phyloP scores from a whole-genome alignment of 2,797 vertebrate species.

The Pyrrhura leucotis region DNA sequence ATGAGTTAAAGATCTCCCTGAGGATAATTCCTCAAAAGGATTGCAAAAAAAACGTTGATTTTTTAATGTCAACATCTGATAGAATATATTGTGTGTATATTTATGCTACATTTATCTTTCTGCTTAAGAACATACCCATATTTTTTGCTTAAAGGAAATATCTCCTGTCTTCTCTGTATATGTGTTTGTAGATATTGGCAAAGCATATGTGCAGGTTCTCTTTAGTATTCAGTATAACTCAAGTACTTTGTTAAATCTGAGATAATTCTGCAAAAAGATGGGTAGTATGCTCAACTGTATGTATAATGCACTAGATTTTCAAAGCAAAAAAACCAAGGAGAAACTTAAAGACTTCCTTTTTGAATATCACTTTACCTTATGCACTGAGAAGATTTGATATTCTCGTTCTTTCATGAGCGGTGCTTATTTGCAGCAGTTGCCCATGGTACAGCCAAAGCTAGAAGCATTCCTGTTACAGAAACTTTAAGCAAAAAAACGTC shows the following conservation, averaged over 20 bases:
- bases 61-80: not conserved
- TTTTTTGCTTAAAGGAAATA: not conserved
- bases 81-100: not conserved
- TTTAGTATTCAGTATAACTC: not conserved
- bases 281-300: not conserved
- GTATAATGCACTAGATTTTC: not conserved
- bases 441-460: slow-evolving; percentile 7
- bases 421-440: slow-evolving; percentile 39
- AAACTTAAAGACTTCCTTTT: not conserved
- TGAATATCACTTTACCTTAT: slow-evolving; percentile 5
- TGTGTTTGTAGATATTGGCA: not conserved
- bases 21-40: not conserved
- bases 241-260: not conserved
- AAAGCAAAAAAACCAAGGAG: not conserved
- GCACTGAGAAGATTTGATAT: not conserved
- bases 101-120: not conserved
- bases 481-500: not conserved
- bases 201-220: not conserved
- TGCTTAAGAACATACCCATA: not conserved
- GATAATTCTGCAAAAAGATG: not conserved
- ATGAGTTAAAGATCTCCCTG: not conserved
- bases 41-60: not conserved
- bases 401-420: not conserved
- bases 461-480: not conserved
- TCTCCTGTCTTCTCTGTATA: not conserved